A percentile compares a stretch with the other conserved stretches of the same genome.
These are phyloP conservation scores for Alexandromys fortis DNA, from an alignment of 2,113 vertebrate genomes.

Conservation along the genomic window DNA sequence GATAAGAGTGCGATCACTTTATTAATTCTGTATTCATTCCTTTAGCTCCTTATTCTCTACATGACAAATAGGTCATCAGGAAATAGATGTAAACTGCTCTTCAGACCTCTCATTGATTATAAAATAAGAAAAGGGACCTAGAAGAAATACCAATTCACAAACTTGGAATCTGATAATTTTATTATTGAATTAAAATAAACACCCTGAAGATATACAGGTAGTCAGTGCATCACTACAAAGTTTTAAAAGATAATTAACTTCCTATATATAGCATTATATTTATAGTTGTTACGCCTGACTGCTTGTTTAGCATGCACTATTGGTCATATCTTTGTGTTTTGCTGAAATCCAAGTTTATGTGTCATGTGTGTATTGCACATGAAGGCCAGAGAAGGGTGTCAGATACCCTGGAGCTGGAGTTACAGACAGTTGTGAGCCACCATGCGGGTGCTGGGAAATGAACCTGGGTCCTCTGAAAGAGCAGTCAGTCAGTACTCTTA, in stretches of 20 bases:
- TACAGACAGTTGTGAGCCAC: neutral
- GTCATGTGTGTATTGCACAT: neutral
- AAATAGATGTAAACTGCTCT: neutral
- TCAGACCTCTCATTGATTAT: neutral
- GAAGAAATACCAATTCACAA: neutral
- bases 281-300: neutral
- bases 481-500: neutral
- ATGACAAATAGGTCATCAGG: neutral
- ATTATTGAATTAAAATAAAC: slow-evolving; percentile 30
- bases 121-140: neutral
- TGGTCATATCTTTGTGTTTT: neutral
- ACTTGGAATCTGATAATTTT: slow-evolving; percentile 3
- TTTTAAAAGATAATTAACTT: neutral
- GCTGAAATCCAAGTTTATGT: neutral
- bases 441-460: neutral
- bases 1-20: neutral
- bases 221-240: neutral
- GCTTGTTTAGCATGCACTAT: neutral
- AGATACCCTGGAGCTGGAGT: neutral
- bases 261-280: neutral
- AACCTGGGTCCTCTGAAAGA: neutral
- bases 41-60: neutral
- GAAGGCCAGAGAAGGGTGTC: neutral
- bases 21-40: slow-evolving; percentile 12
- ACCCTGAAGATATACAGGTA: neutral